Evolutionary conservation across 2,113 vertebrate species (phyloP).

Genomic region (Pachypanchax playfairii): DNA sequence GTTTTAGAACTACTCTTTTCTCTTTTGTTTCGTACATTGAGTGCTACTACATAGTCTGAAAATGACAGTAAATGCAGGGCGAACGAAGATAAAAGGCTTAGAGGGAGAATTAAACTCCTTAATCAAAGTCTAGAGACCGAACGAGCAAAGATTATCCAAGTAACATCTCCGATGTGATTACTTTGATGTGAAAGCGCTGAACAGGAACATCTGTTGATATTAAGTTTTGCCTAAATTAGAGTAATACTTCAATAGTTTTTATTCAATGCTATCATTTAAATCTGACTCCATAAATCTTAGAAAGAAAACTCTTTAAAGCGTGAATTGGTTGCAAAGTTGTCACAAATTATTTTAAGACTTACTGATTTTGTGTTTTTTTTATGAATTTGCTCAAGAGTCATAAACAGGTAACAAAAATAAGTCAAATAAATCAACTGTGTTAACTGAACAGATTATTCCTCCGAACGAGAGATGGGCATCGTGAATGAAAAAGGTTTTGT

Average conservation of each 20-base stretch:
- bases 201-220: slow-evolving; percentile 14
- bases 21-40: slow-evolving; percentile 7
- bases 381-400: slow-evolving; percentile 1
- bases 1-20: slow-evolving; percentile 12
- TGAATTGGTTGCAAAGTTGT: slow-evolving; percentile 9
- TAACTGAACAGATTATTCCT: background rate
- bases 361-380: slow-evolving; percentile 1
- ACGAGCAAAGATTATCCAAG: slow-evolving; percentile 19
- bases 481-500: background rate
- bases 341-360: slow-evolving; percentile 18
- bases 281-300: background rate
- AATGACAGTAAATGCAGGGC: slow-evolving; percentile 17
- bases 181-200: slow-evolving; percentile 22
- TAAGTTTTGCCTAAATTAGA: slow-evolving; percentile 1
- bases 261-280: slow-evolving; percentile 15
- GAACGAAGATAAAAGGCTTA: slow-evolving; percentile 2
- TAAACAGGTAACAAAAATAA: slow-evolving; percentile 13
- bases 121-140: slow-evolving; percentile 32
- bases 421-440: background rate
- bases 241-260: background rate
- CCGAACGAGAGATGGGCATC: background rate
- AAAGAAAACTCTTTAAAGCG: slow-evolving; percentile 13
- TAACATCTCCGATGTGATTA: slow-evolving; percentile 27
- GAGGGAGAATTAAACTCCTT: slow-evolving; percentile 24
- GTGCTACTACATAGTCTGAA: slow-evolving; percentile 11